Conservation (phyloP, 2,797 vertebrate genomes). For the Melanotaenia pygmaea region DNA sequence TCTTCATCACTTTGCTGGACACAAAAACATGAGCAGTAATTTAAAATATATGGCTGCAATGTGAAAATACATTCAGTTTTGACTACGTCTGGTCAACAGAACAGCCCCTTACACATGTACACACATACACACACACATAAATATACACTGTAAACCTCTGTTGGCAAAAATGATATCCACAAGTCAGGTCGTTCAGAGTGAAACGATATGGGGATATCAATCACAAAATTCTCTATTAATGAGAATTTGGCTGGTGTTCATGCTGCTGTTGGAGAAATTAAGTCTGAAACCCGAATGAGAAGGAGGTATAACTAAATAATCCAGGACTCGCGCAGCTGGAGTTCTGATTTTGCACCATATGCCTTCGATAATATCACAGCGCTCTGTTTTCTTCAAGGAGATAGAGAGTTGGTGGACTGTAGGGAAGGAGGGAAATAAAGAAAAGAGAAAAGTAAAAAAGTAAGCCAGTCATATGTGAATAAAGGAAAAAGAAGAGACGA, state of each 20-base stretch:
- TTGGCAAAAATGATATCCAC: constrained; percentile 56
- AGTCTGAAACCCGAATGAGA: constrained; percentile 65
- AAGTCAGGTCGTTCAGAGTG: constrained; percentile 65
- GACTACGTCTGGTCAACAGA: constrained; percentile 66
- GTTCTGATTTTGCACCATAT: constrained; percentile 83
- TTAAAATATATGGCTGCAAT: constrained; percentile 34
- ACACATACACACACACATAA: background rate
- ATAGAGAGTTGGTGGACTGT: background rate
- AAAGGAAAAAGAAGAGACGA: constrained; percentile 29
- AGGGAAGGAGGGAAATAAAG: constrained; percentile 21
- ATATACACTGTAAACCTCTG: background rate
- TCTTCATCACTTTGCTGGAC: constrained; percentile 18
- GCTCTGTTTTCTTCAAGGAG: constrained; percentile 35
- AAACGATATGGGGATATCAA: constrained; percentile 80
- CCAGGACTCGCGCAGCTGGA: constrained; percentile 84
- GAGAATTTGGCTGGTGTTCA: constrained; percentile 86
- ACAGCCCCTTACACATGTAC: background rate
- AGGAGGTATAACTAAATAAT: constrained; percentile 84
- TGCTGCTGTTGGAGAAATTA: constrained; percentile 78
- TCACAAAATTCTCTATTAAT: constrained; percentile 86
- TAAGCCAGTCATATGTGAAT: constrained; percentile 27
- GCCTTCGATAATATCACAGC: constrained; percentile 85
- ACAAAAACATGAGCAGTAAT: background rate
- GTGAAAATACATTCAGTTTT: constrained; percentile 59
- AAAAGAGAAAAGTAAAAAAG: constrained; percentile 3